phyloP scores from a whole-genome alignment of 2,888 invertebrate genomes.

The Harmothoe impar region DNA sequence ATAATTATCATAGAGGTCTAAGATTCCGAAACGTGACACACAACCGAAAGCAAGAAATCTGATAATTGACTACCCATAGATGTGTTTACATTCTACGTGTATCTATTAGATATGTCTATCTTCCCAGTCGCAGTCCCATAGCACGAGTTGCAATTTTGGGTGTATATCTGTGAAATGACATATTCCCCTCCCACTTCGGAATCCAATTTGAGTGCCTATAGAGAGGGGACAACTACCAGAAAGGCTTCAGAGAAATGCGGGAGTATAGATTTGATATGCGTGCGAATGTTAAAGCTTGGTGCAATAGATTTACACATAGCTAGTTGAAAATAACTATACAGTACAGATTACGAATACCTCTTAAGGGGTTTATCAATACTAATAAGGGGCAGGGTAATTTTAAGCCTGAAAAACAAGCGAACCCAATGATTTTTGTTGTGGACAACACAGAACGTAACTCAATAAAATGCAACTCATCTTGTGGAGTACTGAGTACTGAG shows the following conservation, averaged over 20 bases:
- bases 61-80: no score
- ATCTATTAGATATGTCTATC: background rate
- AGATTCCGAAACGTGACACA: no score
- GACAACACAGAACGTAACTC: slow-evolving; percentile 15
- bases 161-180: background rate
- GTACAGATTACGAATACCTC: background rate
- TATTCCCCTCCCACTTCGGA: background rate
- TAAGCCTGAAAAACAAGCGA: slow-evolving; percentile 5
- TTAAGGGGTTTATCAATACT: background rate
- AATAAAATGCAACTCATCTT: slow-evolving; percentile 55
- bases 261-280: background rate
- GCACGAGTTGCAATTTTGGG: slow-evolving; percentile 2
- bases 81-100: no score
- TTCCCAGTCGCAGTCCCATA: background rate
- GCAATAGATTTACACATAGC: background rate
- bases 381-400: background rate
- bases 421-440: background rate
- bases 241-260: background rate
- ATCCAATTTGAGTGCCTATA: background rate
- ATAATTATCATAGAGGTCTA: no score
- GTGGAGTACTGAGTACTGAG: background rate
- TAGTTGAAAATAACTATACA: background rate
- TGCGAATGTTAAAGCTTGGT: background rate
- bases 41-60: no score
- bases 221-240: background rate